Conservation (phyloP, 2,113 vertebrate genomes). For the Phylloscopus whistleri region DNA sequence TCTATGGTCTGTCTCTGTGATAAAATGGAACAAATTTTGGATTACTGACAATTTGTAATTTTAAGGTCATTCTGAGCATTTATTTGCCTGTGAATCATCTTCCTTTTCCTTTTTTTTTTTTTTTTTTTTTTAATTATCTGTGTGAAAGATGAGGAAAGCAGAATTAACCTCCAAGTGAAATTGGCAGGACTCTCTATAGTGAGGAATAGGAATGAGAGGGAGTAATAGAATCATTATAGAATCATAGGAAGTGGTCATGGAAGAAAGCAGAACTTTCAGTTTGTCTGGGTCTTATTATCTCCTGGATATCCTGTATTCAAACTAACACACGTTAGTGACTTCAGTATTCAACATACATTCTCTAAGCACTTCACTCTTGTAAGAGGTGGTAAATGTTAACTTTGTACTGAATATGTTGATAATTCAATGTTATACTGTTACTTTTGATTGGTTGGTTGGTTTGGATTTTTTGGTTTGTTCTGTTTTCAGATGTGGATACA, state of each 20-base stretch:
- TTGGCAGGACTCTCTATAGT: background rate
- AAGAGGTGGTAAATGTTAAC: background rate
- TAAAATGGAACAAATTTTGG: background rate
- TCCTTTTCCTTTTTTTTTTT: background rate
- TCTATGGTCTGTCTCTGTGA: background rate
- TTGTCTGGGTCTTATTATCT: background rate
- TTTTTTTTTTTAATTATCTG: background rate
- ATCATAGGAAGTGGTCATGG: background rate
- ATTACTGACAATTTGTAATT: background rate
- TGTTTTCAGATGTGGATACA: background rate
- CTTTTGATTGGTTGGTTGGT: background rate
- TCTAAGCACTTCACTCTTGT: background rate
- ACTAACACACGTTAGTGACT: background rate
- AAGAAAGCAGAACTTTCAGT: background rate
- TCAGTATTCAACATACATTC: background rate
- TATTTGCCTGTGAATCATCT: background rate
- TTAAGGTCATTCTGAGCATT: background rate
- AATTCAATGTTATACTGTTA: background rate
- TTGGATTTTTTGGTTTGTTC: background rate
- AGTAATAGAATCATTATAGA: background rate
- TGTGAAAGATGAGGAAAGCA: background rate
- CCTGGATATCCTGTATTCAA: background rate
- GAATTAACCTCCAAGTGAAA: background rate
- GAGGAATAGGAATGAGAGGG: background rate
- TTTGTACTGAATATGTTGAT: background rate